Evolutionary conservation across 2,113 vertebrate genomes (phyloP).

Genomic region (Pseudopipra pipra): DNA sequence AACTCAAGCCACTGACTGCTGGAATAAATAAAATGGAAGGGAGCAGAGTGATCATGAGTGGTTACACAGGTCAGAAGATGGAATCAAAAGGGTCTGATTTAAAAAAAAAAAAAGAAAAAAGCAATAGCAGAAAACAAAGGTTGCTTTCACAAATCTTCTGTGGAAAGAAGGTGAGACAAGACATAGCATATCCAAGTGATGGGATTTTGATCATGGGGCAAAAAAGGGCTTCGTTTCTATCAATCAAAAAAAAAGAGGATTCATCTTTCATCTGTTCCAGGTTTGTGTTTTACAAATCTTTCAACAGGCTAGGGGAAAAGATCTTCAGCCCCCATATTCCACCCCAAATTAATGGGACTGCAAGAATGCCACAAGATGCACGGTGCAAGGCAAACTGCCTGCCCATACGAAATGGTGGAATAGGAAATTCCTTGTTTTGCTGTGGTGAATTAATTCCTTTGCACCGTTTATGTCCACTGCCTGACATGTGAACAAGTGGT

Average conservation of each 20-base stretch:
- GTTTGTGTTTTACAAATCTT: not conserved
- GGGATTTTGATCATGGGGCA: not conserved
- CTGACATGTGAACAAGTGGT: not conserved
- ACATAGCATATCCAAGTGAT: not conserved
- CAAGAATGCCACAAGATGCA: not conserved
- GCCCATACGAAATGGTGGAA: not conserved
- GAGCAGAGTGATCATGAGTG: not conserved
- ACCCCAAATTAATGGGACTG: not conserved
- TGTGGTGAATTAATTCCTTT: not conserved
- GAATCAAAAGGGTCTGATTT: not conserved
- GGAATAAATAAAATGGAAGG: not conserved
- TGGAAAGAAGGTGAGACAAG: not conserved
- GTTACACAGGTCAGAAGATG: not conserved
- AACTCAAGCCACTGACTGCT: not conserved
- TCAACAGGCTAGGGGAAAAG: not conserved
- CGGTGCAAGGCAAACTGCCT: rapidly evolving
- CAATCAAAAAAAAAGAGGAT: not conserved
- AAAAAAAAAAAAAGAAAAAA: not conserved
- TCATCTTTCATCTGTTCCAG: not conserved
- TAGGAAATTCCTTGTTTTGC: not conserved
- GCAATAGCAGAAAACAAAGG: not conserved
- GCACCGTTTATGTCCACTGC: not conserved
- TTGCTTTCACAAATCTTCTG: not conserved
- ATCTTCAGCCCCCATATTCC: not conserved
- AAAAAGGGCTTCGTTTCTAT: not conserved